Conservation (phyloP, 37 sponge, comb jelly and placozoan species). For the Halisarca cf. caerulea region DNA sequence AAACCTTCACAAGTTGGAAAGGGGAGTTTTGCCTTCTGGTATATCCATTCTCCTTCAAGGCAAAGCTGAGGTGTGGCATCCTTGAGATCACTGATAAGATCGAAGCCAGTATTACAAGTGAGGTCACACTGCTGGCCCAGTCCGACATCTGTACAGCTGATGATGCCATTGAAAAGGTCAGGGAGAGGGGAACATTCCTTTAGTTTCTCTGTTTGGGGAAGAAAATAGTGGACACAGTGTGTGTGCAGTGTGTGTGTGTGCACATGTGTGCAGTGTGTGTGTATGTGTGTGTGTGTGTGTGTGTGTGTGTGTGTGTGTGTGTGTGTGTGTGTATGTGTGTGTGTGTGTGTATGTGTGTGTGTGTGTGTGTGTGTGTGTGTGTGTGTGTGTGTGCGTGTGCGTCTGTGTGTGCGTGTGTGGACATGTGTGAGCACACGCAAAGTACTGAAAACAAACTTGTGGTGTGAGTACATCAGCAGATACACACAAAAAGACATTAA, state of each 20-base stretch:
- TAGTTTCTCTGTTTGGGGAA: neutral
- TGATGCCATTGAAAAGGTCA: neutral
- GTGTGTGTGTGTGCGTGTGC: too few relatives aligned
- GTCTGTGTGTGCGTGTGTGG: too few relatives aligned
- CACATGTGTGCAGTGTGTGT: neutral
- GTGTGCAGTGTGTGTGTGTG: neutral
- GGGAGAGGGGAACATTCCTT: constrained; percentile 8
- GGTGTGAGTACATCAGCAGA: too few relatives aligned
- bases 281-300: constrained; percentile 15
- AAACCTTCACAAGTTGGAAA: constrained; percentile 24
- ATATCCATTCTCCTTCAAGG: constrained; percentile 1
- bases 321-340: neutral
- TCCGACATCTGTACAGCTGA: neutral
- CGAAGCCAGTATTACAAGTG: neutral
- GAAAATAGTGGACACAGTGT: too few relatives aligned
- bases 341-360: neutral
- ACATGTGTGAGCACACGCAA: too few relatives aligned
- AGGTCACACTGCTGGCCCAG: neutral
- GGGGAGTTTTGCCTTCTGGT: neutral
- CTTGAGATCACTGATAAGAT: neutral
- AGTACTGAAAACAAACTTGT: too few relatives aligned
- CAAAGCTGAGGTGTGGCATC: constrained; percentile 13
- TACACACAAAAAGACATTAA: too few relatives aligned
- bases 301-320: constrained; percentile 20
- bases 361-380: constrained; percentile 18